Base-by-base conservation (phyloP, 2,888 invertebrate genomes). In the Torymus auratus region DNA sequence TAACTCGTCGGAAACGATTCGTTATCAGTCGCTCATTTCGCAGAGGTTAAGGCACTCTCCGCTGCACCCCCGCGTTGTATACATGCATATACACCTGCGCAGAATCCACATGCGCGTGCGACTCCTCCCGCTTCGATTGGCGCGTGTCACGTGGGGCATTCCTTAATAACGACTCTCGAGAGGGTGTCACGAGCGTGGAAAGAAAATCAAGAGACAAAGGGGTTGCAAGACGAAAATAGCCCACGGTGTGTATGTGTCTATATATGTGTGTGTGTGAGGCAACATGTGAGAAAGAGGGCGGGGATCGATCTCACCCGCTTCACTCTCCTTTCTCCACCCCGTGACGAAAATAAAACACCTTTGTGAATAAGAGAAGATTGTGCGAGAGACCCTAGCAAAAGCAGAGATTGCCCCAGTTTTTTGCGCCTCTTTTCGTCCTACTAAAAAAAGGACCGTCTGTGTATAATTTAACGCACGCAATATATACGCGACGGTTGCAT, bases 211-310 rank as follows among this genome's bases (percentile, higher is more conserved):
- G 62, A 11, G n/a, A 2, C 20, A 65, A 23, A 23, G 67, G 67
- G 67, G 74, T 60, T 74, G 23, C 65, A 60, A 11, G 58, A 60
- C 67, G 67, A 67, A 67, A 74, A 74, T 74, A 74, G 60, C 55
- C 41, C 41, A 41, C 41, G 7, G 41, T 0, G 41, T 41, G 28
- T 2, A 28, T 28, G 7, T 41, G 41, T 41, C 5, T 41, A 7
- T 20, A 20, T 20, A 20, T 20, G 20, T 20, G 20, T 20, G 20
- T 20, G 20, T 20, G 20, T 20, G 20, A 20, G 20, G 41, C 41
- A 41, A 41, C 41, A 41, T 7, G 41, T 41, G 41, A 41, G 41
- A 41, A 41, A 5, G 41, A 41, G 41, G 41, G 41, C 5, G 41
- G 7, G 7, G 41, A 41, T 41, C 41, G 41, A 41, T 41, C 41